These are phyloP conservation scores for Mesembrinibis cayennensis DNA, from an alignment of 2,113 vertebrate genomes.

Conservation along the genomic window DNA sequence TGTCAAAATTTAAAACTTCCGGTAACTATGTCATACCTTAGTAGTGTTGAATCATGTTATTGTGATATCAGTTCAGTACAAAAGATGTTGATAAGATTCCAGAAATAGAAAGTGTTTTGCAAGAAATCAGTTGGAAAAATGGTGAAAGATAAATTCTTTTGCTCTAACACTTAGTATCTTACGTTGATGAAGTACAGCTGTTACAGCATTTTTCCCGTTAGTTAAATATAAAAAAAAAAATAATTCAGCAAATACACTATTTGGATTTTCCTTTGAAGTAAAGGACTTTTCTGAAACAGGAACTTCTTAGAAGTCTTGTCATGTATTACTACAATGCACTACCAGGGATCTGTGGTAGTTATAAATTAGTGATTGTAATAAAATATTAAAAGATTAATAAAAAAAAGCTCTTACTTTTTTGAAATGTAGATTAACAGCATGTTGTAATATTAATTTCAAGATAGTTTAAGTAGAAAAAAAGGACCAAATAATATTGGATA, in stretches of 20 bases:
- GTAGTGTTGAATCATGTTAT: neutral
- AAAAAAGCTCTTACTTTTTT: neutral
- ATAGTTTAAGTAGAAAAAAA: neutral
- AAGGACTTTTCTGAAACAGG: neutral
- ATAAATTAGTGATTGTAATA: neutral
- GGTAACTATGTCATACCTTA: rapidly evolving
- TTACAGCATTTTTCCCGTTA: neutral
- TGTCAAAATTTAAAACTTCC: neutral
- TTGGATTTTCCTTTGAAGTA: neutral
- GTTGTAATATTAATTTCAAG: neutral
- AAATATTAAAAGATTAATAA: neutral
- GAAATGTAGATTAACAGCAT: neutral
- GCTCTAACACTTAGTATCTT: neutral
- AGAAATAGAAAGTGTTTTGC: neutral
- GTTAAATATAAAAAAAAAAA: neutral
- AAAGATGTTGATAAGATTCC: neutral
- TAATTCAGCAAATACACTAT: neutral
- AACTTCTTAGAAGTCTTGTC: neutral
- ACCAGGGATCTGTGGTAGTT: neutral
- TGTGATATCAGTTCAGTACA: neutral
- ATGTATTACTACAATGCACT: neutral
- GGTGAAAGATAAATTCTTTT: neutral
- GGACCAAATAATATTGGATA: neutral
- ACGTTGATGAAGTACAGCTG: neutral
- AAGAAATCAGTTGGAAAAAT: neutral